Percentiles rank a stretch among this genome's conserved stretches.
These are phyloP conservation scores for Athalia circularis DNA, from an alignment of 2,888 invertebrate genomes.

Conservation along the genomic window DNA sequence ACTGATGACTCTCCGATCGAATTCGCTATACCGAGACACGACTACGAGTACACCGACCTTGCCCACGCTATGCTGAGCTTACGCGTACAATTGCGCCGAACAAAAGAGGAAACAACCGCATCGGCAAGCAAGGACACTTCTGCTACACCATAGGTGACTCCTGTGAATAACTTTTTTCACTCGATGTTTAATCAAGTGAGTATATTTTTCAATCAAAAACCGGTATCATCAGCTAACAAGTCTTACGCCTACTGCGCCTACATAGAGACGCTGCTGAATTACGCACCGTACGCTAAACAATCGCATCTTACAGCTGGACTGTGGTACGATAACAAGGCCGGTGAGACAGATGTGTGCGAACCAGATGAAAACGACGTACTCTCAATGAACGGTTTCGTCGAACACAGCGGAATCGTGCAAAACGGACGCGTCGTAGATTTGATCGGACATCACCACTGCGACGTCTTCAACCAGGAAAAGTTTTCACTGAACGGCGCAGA, in stretches of 20 bases:
- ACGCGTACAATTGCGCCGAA: too few relatives aligned
- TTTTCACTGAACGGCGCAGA: conserved; percentile 56
- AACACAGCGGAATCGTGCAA: conserved; percentile 1
- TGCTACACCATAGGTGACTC: conserved; percentile 38
- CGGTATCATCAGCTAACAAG: conserved; percentile 53
- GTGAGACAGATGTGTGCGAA: conserved; percentile 35
- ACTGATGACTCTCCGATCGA: conserved; percentile 57
- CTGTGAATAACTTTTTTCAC: conserved; percentile 56
- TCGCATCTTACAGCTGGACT: conserved; percentile 51
- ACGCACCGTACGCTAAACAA: conserved; percentile 49
- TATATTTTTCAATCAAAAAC: conserved; percentile 56
- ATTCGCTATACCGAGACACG: conserved; percentile 54
- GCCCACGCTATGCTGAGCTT: conserved; percentile 45
- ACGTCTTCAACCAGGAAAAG: conserved; percentile 56
- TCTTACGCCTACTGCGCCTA: conserved; percentile 54
- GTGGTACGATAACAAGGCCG: conserved; percentile 50
- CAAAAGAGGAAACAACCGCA: too few relatives aligned
- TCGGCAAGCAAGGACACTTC: too few relatives aligned
- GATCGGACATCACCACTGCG: conserved; percentile 53
- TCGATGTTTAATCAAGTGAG: conserved; percentile 56
- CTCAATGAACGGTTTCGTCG: background rate
- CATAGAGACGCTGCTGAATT: conserved; percentile 55
- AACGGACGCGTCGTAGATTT: conserved; percentile 44
- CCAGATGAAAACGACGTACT: background rate
- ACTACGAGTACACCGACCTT: conserved; percentile 58